Evolutionary conservation across 2,113 vertebrate species (phyloP).

Genomic region (Thinocorus orbignyianus): DNA sequence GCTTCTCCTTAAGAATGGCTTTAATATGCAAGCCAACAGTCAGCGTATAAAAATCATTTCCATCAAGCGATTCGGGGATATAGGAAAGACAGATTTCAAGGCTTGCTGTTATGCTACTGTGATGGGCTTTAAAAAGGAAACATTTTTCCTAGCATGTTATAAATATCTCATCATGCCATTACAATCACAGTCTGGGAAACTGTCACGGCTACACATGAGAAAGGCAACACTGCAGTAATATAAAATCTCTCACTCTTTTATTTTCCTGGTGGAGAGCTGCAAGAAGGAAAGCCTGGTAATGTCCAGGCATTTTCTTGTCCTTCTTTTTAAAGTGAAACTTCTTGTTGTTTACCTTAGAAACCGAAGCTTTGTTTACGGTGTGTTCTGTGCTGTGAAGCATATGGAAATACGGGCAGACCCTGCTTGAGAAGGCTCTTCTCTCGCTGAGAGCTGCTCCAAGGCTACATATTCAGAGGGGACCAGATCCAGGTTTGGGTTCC

Average conservation of each 20-base stretch:
- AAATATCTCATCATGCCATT: conserved; percentile 34
- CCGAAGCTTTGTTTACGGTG: not conserved
- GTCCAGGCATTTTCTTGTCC: not conserved
- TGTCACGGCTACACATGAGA: not conserved
- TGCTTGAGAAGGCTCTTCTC: not conserved
- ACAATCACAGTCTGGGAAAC: not conserved
- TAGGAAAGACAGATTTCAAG: conserved; percentile 18
- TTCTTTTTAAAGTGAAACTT: not conserved
- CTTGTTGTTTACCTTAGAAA: not conserved
- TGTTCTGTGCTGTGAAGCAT: not conserved
- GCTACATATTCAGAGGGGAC: accelerated
- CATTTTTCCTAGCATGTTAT: conserved; percentile 36
- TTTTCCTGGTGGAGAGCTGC: not conserved
- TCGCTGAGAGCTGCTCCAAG: not conserved
- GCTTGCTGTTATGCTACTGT: conserved; percentile 27
- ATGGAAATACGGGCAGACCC: not conserved
- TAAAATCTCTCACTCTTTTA: not conserved
- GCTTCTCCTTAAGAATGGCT: conserved; percentile 11
- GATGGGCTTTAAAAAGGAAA: conserved; percentile 54
- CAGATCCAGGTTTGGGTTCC: not conserved
- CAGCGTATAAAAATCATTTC: conserved; percentile 41
- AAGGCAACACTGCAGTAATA: not conserved
- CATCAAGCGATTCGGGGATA: not conserved
- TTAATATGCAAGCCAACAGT: conserved; percentile 17
- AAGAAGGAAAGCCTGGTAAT: not conserved